Conservation (phyloP, 2,888 invertebrate species). For the Lutraria lutraria region DNA sequence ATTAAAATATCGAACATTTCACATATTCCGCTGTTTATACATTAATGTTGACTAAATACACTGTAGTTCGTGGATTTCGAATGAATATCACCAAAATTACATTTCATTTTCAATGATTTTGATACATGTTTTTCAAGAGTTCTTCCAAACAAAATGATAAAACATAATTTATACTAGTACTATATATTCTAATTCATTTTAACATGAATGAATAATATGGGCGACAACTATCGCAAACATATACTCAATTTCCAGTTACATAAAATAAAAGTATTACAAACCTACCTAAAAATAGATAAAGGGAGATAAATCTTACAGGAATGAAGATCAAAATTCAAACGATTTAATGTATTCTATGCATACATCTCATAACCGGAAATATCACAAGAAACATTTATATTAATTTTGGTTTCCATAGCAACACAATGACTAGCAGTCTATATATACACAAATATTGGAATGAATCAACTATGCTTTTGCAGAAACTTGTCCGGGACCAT, state of each 20-base stretch:
- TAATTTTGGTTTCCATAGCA: constrained; percentile 7
- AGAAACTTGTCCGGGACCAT: constrained; percentile 65
- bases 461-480: constrained; percentile 65
- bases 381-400: not conserved
- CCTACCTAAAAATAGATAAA: not conserved
- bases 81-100: not conserved
- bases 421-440: constrained; percentile 24
- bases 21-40: not conserved
- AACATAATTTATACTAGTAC: no score
- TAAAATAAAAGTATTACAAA: no score
- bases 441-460: constrained; percentile 28
- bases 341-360: not conserved
- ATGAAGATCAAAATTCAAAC: not conserved
- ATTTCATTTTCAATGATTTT: no score
- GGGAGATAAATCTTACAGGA: not conserved
- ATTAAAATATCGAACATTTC: not conserved
- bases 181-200: no score
- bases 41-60: not conserved
- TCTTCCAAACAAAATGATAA: no score
- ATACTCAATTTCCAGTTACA: no score
- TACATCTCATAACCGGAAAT: not conserved
- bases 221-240: no score
- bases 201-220: no score
- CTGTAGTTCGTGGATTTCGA: not conserved
- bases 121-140: no score